Percentiles rank a stretch among this genome's conserved stretches.
phyloP scores from a whole-genome alignment of 2,888 invertebrate genomes.

The Heliconius sara region DNA sequence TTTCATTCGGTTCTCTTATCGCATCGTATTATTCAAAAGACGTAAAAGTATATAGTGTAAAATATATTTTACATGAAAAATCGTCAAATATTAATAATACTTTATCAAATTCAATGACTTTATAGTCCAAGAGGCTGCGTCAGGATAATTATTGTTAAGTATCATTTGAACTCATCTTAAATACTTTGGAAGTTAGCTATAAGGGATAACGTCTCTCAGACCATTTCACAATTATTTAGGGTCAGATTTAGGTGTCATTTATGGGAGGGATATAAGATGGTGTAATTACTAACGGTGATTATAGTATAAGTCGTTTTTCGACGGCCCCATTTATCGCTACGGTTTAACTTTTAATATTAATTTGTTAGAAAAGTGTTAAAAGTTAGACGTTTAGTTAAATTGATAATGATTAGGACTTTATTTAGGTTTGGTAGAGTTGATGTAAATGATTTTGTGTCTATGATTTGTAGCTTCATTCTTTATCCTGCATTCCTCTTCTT shows the following conservation, averaged over 20 bases:
- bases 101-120: background rate
- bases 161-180: constrained; percentile 43
- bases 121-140: constrained; percentile 9
- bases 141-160: constrained; percentile 46
- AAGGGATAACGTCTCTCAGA: constrained; percentile 48
- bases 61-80: too few species aligned
- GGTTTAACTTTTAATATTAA: background rate
- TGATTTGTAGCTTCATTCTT: too few species aligned
- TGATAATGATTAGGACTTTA: background rate
- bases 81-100: too few species aligned
- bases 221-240: constrained; percentile 52
- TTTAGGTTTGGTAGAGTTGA: background rate
- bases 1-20: too few species aligned
- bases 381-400: background rate
- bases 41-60: too few species aligned
- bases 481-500: too few species aligned
- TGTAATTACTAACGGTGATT: constrained; percentile 45
- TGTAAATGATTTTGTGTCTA: too few species aligned
- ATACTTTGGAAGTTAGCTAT: constrained; percentile 42
- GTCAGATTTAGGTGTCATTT: constrained; percentile 50
- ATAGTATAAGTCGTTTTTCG: constrained; percentile 27
- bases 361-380: constrained; percentile 18
- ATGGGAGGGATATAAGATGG: constrained; percentile 42
- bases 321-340: background rate
- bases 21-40: too few species aligned